phyloP scores from a whole-genome alignment of 2,888 invertebrate genomes.

The Epirrhoe alternata region DNA sequence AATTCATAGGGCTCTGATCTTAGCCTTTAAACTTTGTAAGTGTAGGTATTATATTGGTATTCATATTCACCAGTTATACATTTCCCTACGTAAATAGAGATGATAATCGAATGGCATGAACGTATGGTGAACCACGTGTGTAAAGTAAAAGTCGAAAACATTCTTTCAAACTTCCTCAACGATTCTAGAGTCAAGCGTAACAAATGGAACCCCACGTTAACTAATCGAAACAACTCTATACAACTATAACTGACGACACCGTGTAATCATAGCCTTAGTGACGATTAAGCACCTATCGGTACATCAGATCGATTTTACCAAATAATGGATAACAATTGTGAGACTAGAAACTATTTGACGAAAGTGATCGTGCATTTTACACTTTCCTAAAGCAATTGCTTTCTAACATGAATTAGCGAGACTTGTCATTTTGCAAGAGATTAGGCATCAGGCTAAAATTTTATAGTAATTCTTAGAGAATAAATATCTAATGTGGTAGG shows the following conservation, averaged over 20 bases:
- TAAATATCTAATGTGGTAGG: too few species aligned
- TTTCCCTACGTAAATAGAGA: not conserved
- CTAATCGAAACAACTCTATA: constrained; percentile 27
- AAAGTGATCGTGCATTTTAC: constrained; percentile 66
- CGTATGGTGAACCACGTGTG: not conserved
- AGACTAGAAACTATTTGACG: constrained; percentile 53
- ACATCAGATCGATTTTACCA: constrained; percentile 50
- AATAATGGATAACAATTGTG: constrained; percentile 48
- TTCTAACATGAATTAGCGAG: constrained; percentile 67
- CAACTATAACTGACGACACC: constrained; percentile 29
- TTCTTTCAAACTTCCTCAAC: not conserved
- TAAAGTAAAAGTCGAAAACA: not conserved
- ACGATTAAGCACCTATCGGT: constrained; percentile 43
- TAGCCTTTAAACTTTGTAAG: too few species aligned
- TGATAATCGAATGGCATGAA: not conserved
- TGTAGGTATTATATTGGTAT: too few species aligned
- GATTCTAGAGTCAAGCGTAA: not conserved
- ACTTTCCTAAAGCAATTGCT: constrained; percentile 74
- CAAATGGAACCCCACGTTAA: constrained; percentile 5
- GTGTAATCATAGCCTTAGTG: constrained; percentile 34
- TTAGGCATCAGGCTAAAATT: constrained; percentile 20
- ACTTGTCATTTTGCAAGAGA: constrained; percentile 47
- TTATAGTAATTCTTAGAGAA: not conserved
- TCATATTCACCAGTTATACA: too few species aligned
- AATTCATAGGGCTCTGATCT: too few species aligned